Base-by-base conservation (phyloP, 2,113 vertebrate genomes). In the Ctenomys sociabilis region DNA sequence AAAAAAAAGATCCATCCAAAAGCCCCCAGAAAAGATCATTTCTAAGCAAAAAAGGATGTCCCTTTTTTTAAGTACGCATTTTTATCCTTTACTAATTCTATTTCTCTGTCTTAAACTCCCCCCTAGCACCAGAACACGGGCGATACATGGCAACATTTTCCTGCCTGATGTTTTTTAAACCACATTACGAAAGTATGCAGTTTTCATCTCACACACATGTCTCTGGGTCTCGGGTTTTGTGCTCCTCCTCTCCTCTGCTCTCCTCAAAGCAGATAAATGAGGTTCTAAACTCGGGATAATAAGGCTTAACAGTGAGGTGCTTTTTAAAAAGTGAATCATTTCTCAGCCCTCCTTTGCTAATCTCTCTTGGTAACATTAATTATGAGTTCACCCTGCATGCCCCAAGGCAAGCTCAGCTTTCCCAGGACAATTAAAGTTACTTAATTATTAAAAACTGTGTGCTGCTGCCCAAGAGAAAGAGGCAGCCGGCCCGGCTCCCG, bases 381-480 rank as follows among this genome's bases (percentile, higher is more conserved):
- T 99, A 99, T 98, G 98, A 99, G 99, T 99, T 99, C 98, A 98
- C 97, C 98, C 98, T 98, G 98, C 98, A 95, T 98, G 98, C 98
- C 99, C 98, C 91, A 98, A 98, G 98, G 98, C 98, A 85, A 99
- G 98, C 92, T 97, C 98, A 97, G 98, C 99, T 99, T 99, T 99
- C 99, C 99, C 99, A 99, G 99, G 99, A 99, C 99, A 99, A 99
- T 99, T 99, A 99, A 99, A 99, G 99, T 99, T 99, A 99, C 99
- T 99, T 98, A 99, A 99, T 98, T 98, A 98, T 98, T 98, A 98
- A 98, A 98, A 98, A 98, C 97, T 94, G 82, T 97, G 98, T 95
- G 97, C 98, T 97, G 98, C 98, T 98, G 96, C 98, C 98, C 94
- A 96, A 97, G 97, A 98, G 93, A 97, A 98, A 98, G 96, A 98